Base-by-base conservation (phyloP, 2,113 vertebrate species). In the Phalacrocorax brasilianus region DNA sequence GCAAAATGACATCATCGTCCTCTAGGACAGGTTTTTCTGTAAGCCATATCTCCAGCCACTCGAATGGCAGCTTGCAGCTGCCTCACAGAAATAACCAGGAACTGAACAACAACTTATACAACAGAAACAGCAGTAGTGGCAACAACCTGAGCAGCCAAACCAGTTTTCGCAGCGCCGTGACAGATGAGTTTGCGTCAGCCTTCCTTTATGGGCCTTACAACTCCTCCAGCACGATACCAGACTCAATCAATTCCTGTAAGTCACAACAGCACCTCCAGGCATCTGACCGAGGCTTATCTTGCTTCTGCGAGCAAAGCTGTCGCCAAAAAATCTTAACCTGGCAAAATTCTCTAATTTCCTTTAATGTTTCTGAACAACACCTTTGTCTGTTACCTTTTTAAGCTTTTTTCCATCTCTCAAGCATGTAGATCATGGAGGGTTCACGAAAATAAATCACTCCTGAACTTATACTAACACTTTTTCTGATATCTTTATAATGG, bases 201-300 rank as follows among this genome's bases (percentile, higher is more conserved):
- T 94, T 82, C 97, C 76, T 98, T 98, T 96, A 82, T 97, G 18
- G 97, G 98, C 88, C 98, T 99, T 88, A 98, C 98, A 68, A 95
- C 98, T 93, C 98, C 98, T 92, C 97, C 99, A 38, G 98, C 98
- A 84, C 97, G 97, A 85, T 99, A 98, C 98, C 98, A 99, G 96
- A 99, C 98, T 98, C 99, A 98, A 55, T 99, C 98, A 80, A 99
- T 99, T 97, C 99, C 99, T 55, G 99, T 99, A 99, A 99, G 99
- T 78, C 89, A 91, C 35, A 92, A 52, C 61, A 82, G n/a, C 95
- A 53, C 87, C 89, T 91, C 65, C 93, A 96, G 89, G 95, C 85
- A 75, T 89, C 93, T 80, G 86, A 94, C 30, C 8, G 12, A 63
- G 95, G 52, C 85, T 89, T 88, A 16, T 73, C 89, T 95, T 96